Evolutionary conservation across 92 coral and sea anemone genomes (phyloP), one percentile per base, ranked within the genome.

Genomic region (Actinostola sp.): DNA sequence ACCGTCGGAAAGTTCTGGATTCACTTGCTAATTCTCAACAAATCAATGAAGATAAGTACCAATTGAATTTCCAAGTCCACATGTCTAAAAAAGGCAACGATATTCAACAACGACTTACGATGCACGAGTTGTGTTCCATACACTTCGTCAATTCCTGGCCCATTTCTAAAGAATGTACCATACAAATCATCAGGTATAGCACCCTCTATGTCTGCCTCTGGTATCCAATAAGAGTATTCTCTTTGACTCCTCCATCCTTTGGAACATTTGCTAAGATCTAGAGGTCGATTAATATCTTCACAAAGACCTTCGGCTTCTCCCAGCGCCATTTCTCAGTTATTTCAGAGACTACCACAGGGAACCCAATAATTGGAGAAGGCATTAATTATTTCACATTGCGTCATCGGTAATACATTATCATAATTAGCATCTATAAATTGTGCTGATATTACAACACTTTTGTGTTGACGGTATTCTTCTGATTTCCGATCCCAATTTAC

Each of bases 221-320:
- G 97, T 23, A 90, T 61, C 87, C 85, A 84, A 56, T 90, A 90
- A 38, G 70, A 79, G 70, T 71, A 67, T 58, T 90, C 97, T 48
- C 85, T 88, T 31, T 90, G 97, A n/a, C 82, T 66, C 75, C 85
- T 85, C 97, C 97, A 90, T 27, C 97, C 97, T 73, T 78, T 57
- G 55, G 90, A 59, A 39, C 93, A 88, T 41, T 70, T 72, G 6
- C 61, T 55, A 19, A 80, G 33, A 32, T 88, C 85, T 5, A 90
- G 67, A 68, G 92, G 92, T 35, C 83, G 58, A 17, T 62, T 53
- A n/a, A 83, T 71, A 31, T 71, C 87, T 72, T 32, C 52, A 7
- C 21, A 17, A n/a, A n/a, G n/a, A n/a, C n/a, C n/a, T n/a, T n/a
- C n/a, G n/a, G n/a, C n/a, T n/a, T n/a, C n/a, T n/a, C n/a, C 33